Base-by-base conservation (phyloP, 2,113 vertebrate species). In the Hystrix cristata region DNA sequence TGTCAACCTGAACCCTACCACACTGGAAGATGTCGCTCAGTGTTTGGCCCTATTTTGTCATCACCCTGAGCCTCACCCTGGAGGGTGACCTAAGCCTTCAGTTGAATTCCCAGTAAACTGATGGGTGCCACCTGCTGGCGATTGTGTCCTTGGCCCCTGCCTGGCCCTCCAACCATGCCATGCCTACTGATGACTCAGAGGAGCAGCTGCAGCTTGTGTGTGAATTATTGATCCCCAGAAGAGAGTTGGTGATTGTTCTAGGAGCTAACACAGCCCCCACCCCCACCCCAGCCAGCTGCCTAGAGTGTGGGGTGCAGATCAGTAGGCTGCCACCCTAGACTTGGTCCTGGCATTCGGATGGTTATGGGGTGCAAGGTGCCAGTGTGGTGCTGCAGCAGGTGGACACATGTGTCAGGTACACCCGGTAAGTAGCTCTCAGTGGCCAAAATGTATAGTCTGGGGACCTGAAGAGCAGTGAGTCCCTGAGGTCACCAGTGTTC, bases 141-240 rank as follows among this genome's bases (percentile, higher is more conserved):
- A 67, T 80, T 57, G 1, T 65, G 55, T 90, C 59, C 78, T 59
- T 51, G n/a, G 84, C 64, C 65, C 12, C 48, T 84, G 14, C 65
- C 90, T 87, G 31, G 48, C 81, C 78, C 91, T 92, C 27, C 46
- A 82, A 88, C 95, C 85, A 25, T 27, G 87, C 80, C 55, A 46
- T 91, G 96, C 88, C 74, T n/a, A 23, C 79, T 5, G n/a, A 62
- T 97, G 90, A 95, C 87, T 96, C 98, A 94, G 72, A 87, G 46
- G 87, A 78, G 34, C 86, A 96, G 94, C 95, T 96, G 94, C 62
- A 71, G 62, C 65, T 71, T 64, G 31, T 95, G 91, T 97, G 97
- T 96, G 93, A 95, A 96, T 97, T 97, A 96, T 80, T 97, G 97
- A 98, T 89, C 88, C 57, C 62, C 15, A 67, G 93, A 95, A 82